Conservation (phyloP, 2,888 invertebrate genomes). For the Philereme transversata region DNA sequence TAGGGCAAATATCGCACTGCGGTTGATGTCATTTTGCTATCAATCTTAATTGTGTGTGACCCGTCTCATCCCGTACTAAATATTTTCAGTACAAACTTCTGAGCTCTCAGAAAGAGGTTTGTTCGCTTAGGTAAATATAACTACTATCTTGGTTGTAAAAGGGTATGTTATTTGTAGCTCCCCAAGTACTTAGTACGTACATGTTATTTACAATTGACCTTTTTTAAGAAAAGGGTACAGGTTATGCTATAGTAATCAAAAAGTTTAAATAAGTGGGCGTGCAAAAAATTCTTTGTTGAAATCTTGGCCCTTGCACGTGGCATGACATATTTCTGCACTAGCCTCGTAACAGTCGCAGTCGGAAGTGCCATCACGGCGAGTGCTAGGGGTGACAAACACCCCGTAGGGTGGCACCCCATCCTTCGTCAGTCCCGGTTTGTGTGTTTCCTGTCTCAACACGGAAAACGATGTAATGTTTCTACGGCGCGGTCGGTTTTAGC, state of each 20-base stretch:
- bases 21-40: slow-evolving; percentile 14
- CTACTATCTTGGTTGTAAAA: not conserved
- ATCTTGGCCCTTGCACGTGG: slow-evolving; percentile 3
- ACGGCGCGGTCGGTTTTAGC: slow-evolving; percentile 6
- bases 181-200: not conserved
- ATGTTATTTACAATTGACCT: not conserved
- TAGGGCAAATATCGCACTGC: slow-evolving; percentile 7
- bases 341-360: slow-evolving; percentile 15
- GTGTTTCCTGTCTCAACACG: slow-evolving; percentile 22
- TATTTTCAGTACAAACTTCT: slow-evolving; percentile 4
- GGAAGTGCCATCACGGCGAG: slow-evolving; percentile 25
- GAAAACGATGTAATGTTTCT: slow-evolving; percentile 16
- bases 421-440: not conserved
- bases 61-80: slow-evolving; percentile 6
- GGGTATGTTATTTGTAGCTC: not conserved
- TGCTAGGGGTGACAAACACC: slow-evolving; percentile 10
- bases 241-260: too few species aligned
- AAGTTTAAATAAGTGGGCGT: too few species aligned
- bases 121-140: not conserved
- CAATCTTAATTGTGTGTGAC: slow-evolving; percentile 6
- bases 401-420: slow-evolving; percentile 17
- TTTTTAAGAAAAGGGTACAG: too few species aligned
- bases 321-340: slow-evolving; percentile 18
- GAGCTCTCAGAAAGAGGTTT: not conserved
- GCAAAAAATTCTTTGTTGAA: not conserved